A percentile compares a stretch with the other conserved stretches of the same genome.
These are phyloP conservation scores for Zoanthus sociatus DNA, from an alignment of 92 coral and sea anemone genomes.

Conservation along the genomic window DNA sequence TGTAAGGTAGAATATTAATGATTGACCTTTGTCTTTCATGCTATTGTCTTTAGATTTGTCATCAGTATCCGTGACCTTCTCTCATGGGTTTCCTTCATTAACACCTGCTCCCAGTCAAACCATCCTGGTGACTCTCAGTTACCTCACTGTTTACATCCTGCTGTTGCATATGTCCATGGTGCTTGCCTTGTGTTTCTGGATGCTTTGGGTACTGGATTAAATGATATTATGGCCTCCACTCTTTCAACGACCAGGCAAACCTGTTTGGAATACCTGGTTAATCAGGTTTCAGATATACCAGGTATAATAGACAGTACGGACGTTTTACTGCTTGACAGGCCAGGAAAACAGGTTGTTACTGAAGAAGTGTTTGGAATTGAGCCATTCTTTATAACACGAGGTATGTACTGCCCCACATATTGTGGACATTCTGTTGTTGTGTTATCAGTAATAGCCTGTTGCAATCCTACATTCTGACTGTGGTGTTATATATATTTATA, in stretches of 20 bases:
- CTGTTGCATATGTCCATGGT: constrained; percentile 88
- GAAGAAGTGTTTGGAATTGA: constrained; percentile 74
- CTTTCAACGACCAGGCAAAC: constrained; percentile 63
- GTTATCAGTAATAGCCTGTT: too few species aligned
- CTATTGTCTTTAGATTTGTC: constrained; percentile 55
- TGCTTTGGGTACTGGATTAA: constrained; percentile 87
- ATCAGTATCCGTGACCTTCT: constrained; percentile 90
- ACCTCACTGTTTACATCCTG: constrained; percentile 65
- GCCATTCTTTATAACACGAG: constrained; percentile 79
- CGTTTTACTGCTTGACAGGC: background rate
- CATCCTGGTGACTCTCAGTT: background rate
- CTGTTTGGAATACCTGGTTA: constrained; percentile 74
- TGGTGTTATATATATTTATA: too few species aligned
- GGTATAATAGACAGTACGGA: constrained; percentile 11
- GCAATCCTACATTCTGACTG: too few species aligned
- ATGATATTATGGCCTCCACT: constrained; percentile 55
- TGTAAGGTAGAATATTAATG: too few species aligned
- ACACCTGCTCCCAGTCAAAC: constrained; percentile 68
- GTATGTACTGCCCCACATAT: constrained; percentile 20
- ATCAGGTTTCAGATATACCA: constrained; percentile 59
- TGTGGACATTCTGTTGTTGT: background rate
- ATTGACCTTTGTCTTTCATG: background rate
- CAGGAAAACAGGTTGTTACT: constrained; percentile 25
- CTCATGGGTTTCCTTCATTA: constrained; percentile 95
- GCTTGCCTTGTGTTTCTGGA: constrained; percentile 96